Evolutionary conservation across 2,797 vertebrate species (phyloP).

Genomic region (Aulostomus chinensis): DNA sequence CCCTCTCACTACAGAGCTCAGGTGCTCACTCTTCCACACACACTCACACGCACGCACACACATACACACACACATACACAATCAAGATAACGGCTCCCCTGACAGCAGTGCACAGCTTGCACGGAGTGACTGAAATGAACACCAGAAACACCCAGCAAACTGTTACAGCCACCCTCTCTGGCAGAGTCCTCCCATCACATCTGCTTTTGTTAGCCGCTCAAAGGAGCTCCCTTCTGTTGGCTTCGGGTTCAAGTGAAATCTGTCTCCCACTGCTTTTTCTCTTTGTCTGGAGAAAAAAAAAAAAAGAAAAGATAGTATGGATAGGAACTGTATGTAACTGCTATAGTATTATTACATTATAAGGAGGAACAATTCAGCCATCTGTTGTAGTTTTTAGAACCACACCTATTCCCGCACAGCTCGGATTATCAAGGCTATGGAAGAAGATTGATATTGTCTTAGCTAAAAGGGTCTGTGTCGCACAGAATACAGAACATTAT

Average conservation of each 20-base stretch:
- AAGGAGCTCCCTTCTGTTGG: slow-evolving; percentile 52
- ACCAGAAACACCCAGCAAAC: slow-evolving; percentile 74
- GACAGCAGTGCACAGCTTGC: slow-evolving; percentile 69
- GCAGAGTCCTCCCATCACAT: slow-evolving; percentile 73
- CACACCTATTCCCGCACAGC: background rate
- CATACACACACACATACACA: slow-evolving; percentile 7
- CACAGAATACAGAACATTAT: slow-evolving; percentile 61
- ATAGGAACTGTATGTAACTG: too few species aligned
- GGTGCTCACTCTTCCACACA: slow-evolving; percentile 50
- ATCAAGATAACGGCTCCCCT: slow-evolving; percentile 58
- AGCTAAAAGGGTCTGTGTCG: slow-evolving; percentile 51
- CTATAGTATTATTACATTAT: background rate
- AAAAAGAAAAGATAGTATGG: slow-evolving; percentile 1
- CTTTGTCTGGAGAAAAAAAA: background rate
- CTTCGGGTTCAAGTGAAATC: slow-evolving; percentile 33
- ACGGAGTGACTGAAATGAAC: slow-evolving; percentile 67
- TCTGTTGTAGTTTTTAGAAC: background rate
- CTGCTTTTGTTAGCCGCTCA: slow-evolving; percentile 72
- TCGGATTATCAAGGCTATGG: slow-evolving; percentile 28
- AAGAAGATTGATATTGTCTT: slow-evolving; percentile 63
- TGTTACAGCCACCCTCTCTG: slow-evolving; percentile 74
- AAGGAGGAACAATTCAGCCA: background rate
- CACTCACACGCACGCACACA: slow-evolving; percentile 13
- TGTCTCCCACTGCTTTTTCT: slow-evolving; percentile 11
- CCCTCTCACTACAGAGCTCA: slow-evolving; percentile 54